Base-by-base conservation (phyloP, 2,113 vertebrate genomes). In the Baryphthengus martii region DNA sequence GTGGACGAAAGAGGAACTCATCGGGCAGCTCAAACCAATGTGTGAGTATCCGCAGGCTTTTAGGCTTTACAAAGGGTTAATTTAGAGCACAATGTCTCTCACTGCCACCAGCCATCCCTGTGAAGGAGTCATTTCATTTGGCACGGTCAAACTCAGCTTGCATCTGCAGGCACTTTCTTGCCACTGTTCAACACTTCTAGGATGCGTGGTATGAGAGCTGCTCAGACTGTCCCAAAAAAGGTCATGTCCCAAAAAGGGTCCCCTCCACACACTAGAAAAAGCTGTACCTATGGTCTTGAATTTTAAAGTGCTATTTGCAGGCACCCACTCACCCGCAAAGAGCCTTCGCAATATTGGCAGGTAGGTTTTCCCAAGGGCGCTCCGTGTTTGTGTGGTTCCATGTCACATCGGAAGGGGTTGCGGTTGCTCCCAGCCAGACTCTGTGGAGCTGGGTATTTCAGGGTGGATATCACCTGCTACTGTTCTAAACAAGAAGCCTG, bases 11-110 rank as follows among this genome's bases (percentile, higher is more conserved):
- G 99, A 99, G 95, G 99, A 99, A 66, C 98, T 99, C 79, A 99
- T 99, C 21, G 99, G 99, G 85, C 99, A 99, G 97, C 99, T 99
- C 85, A 99, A 99, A 88, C 99, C 99, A 8, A 99, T 99, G 99
- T 99, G 99, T 99, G 98, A 99, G 99, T 99, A 97, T 65, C 61
- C 47, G 67, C 16, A 77, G 67, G 39, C 52, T 23, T 79, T 68
- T 83, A 73, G 26, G 25, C 80, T 86, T 56, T 59, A 1, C 7
- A 1, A 37, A 63, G 55, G 61, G 50, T 68, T 74, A 65, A 24
- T 85, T 74, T 45, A 28, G 63, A 63, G 37, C 21, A 3, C 1
- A 1, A 3, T 37, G 15, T 66, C 21, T 72, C 44, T 76, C 42
- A 6, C 35, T 55, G 70, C 73, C 52, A 39, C 3, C 31, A n/a